phyloP scores from a whole-genome alignment of 2,888 invertebrate genomes.

The Mesorhabditis spiculigera region DNA sequence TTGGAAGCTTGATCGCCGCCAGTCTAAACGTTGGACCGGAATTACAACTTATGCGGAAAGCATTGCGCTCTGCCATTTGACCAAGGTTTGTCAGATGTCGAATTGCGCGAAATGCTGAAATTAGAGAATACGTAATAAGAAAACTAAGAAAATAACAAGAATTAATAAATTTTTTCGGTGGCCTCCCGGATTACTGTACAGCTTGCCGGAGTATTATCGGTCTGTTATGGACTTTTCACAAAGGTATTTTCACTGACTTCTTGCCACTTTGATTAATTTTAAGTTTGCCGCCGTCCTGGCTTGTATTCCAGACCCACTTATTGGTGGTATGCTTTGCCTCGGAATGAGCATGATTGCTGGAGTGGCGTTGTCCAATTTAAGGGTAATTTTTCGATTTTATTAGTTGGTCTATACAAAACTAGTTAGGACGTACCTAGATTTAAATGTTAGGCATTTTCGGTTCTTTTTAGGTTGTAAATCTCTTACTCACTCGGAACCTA shows the following conservation, averaged over 20 bases:
- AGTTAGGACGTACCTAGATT: not conserved
- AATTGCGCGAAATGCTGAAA: too few relatives aligned
- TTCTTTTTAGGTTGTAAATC: constrained; percentile 25
- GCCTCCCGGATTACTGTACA: constrained; percentile 51
- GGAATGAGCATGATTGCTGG: constrained; percentile 53
- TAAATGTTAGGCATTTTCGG: not conserved
- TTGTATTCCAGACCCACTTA: constrained; percentile 46
- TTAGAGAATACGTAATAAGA: not conserved
- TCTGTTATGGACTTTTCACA: constrained; percentile 35
- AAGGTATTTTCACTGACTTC: constrained; percentile 10
- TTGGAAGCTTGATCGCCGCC: constrained; percentile 42
- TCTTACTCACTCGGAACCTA: constrained; percentile 35
- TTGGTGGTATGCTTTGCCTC: constrained; percentile 49
- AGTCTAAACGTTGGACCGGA: constrained; percentile 43
- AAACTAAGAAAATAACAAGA: not conserved
- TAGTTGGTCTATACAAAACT: not conserved
- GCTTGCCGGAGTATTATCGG: constrained; percentile 40
- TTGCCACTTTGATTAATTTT: constrained; percentile 25
- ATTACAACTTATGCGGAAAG: constrained; percentile 52
- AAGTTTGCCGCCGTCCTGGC: constrained; percentile 48
- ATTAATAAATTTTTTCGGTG: constrained; percentile 22
- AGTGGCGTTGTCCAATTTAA: constrained; percentile 44
- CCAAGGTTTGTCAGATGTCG: constrained; percentile 18
- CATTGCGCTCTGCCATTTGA: constrained; percentile 46
- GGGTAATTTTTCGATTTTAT: constrained; percentile 19